These are phyloP conservation scores for Microplitis mediator DNA, from an alignment of 1,140 invertebrate genomes.

Conservation along the genomic window DNA sequence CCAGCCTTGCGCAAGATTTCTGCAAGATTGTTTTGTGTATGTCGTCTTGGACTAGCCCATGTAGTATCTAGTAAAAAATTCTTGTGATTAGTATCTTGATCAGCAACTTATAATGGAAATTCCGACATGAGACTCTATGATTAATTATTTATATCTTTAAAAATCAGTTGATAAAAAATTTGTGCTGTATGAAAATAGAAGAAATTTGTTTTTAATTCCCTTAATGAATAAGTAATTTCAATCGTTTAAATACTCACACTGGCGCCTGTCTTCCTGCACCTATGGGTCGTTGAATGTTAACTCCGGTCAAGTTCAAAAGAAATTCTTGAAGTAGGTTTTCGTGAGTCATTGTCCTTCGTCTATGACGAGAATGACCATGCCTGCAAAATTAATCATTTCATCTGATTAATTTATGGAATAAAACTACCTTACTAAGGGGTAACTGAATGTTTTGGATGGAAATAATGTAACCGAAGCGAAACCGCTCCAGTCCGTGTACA, in stretches of 20 bases:
- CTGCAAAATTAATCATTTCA: conserved; percentile 16
- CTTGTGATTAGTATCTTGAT: no score
- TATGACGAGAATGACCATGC: conserved; percentile 11
- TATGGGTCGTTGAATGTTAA: conserved; percentile 49
- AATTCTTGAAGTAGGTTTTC: conserved; percentile 68
- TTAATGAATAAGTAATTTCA: not conserved
- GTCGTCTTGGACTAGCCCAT: no score
- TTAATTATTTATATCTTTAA: no score
- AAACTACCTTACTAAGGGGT: no score
- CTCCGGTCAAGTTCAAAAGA: conserved; percentile 64
- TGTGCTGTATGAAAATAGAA: not conserved
- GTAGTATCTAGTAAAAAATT: no score
- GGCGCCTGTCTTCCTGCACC: conserved; percentile 51
- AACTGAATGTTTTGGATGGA: no score
- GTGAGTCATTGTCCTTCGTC: conserved; percentile 35
- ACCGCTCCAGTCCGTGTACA: no score
- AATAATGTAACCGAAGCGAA: no score
- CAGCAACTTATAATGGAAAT: no score
- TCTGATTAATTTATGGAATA: not conserved
- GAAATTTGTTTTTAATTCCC: not conserved
- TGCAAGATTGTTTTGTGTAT: no score
- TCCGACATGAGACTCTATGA: no score
- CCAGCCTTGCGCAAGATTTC: no score
- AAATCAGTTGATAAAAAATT: not conserved
- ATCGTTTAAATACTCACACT: conserved; percentile 53